Evolutionary conservation across 2,888 invertebrate genomes (phyloP), one percentile per base, ranked within the genome.

Genomic region (Cheilosia grossa): DNA sequence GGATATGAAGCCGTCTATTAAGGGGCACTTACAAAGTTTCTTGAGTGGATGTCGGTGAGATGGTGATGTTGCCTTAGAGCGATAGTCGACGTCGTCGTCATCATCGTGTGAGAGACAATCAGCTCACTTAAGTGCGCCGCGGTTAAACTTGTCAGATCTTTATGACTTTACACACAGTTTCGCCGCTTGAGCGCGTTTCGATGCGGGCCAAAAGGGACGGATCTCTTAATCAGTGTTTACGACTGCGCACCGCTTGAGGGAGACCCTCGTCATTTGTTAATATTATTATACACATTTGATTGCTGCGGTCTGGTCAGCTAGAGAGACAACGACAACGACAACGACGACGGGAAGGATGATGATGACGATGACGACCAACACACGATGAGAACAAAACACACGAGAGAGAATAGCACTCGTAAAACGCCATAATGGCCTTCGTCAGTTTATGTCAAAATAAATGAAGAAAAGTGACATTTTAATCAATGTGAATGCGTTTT

Each of bases 391-490:
- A 86, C 80, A 67, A 73, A 79, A 82, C 82, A 87, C 74, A 7
- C 30, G 30, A 30, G 37, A 33, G 82, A 87, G 87, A 83, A 86
- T 72, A 73, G 82, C 81, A 69, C 83, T 73, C 83, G 70, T 87
- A 85, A 86, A 82, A 77, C 74, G 59, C 63, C 66, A 82, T 87
- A 90, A 90, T 89, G 90, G 89, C 88, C 89, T 87, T 89, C 89
- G 91, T 91, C 91, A 91, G 89, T 90, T 90, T 88, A 88, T 90
- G 91, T 91, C 91, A 91, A 91, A 91, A 91, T 91, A 90, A 90
- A 91, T 91, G 90, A 90, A 91, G 91, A 89, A 90, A 91, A 90
- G 89, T 91, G 91, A 91, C 90, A 90, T 90, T 91, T 91, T 91
- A 91, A 91, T 91, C 90, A 91, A 90, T 89, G 90, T 89, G 89